Evolutionary conservation across 2,888 invertebrate species (phyloP), one percentile per base, ranked within the genome.

Genomic region (Linnaemya tessellans): DNA sequence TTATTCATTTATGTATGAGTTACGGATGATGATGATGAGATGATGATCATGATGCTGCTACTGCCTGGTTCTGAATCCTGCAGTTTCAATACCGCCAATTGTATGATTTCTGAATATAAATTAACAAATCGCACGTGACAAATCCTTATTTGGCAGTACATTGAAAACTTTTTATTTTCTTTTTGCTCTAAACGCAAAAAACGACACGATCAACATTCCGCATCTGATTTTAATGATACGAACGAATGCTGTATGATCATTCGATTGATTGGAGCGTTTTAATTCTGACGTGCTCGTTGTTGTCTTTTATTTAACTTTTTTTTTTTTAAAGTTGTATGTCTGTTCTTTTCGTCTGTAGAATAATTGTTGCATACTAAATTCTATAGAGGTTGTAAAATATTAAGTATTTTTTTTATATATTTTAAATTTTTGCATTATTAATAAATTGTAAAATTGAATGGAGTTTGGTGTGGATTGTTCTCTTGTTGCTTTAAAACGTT

Each of bases 91-190:
- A 86, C 81, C 79, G 81, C 78, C 88, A 90, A 90, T 91, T 90
- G 90, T 88, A 91, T 92, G 91, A 92, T 92, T 91, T 90, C 90
- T 91, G 92, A 90, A 91, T 92, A 91, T 90, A 89, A 89, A 92
- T 90, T 90, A 91, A 91, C 92, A 92, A 91, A 91, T 92, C 91
- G 91, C 91, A 92, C 91, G 91, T 92, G 91, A 92, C 91, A 92
- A 92, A 92, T 89, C 91, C 92, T 90, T 92, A 90, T 91, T 91
- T 89, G 92, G 91, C 87, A 89, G 18, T 18, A 35, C 15, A 51
- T 70, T 74, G 79, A 51, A 64, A 71, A 79, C 22, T 73, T n/a
- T 67, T 68, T 67, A 56, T 70, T 78, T 20, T 51, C 38, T 77
- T 70, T n/a, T 73, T 54, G 30, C 60, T 46, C 71, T 77, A 25